Base-by-base conservation (phyloP, 2,797 vertebrate genomes). In the Arrhamphus sclerolepis region DNA sequence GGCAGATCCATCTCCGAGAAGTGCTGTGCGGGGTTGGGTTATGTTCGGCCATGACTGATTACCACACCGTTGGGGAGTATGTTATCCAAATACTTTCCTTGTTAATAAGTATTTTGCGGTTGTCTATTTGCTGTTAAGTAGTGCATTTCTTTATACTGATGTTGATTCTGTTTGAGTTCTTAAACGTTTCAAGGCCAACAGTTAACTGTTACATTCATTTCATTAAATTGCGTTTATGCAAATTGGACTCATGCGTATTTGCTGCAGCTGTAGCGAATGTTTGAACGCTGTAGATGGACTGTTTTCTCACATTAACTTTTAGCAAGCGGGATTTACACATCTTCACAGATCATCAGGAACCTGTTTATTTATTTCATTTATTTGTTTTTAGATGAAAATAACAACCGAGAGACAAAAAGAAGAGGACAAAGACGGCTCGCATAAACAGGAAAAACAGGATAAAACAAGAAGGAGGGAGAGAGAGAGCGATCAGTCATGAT, bases 71-170 rank as follows among this genome's bases (percentile, higher is more conserved):
- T 72, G 66, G 60, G 56, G 62, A 78, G 52, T 72, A 72, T 72
- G 66, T 72, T 86, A 87, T 78, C 74, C 75, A 79, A 83, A 75
- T 46, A n/a, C 73, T 82, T 82, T 72, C 75, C 59, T 41, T 59
- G 42, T 65, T 75, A 77, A 78, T 83, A 73, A 71, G 68, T 73
- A 77, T 70, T 86, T 82, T 80, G 75, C 81, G 78, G 75, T 78
- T 75, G 70, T 72, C 73, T 73, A 19, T 81, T 80, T 77, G 63
- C 52, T 52, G 29, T 67, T 74, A 69, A 58, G 66, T 80, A 72
- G 65, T 53, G 20, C 34, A 71, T 78, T 79, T 72, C 65, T 78
- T 82, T 70, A 78, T 78, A 56, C 53, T 13, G 57, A 60, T 69
- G 61, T 47, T 70, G 46, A 67, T 75, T 74, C 56, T 49, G 50